Conservation (phyloP, 2,113 vertebrate genomes). For the Meles meles region DNA sequence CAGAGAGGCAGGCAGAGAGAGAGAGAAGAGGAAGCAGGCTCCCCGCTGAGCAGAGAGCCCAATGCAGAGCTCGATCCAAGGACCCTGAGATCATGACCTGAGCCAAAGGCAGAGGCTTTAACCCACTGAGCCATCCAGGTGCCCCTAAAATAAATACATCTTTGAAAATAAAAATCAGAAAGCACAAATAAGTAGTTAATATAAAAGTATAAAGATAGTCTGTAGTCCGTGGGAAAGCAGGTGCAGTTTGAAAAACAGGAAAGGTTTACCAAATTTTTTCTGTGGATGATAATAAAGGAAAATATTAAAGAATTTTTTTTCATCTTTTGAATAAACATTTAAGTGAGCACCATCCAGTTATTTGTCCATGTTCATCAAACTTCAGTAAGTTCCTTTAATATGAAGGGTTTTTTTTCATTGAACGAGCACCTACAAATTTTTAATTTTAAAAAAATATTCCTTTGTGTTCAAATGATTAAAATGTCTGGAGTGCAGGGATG, state of each 20-base stretch:
- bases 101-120: no score
- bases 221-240: not conserved
- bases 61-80: no score
- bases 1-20: no score
- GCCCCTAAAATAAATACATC: not conserved
- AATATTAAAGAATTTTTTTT: constrained; percentile 16
- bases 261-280: not conserved
- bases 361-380: not conserved
- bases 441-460: not conserved
- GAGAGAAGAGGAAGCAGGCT: no score
- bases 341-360: not conserved
- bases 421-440: not conserved
- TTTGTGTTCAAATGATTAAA: not conserved
- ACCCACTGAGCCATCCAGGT: no score
- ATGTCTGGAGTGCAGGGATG: not conserved
- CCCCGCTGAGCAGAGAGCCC: no score
- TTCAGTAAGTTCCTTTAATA: constrained; percentile 24
- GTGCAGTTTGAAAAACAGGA: not conserved
- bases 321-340: constrained; percentile 8
- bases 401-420: not conserved
- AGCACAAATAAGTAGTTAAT: constrained; percentile 3
- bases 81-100: no score
- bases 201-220: not conserved
- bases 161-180: constrained; percentile 7
- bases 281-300: constrained; percentile 23